phyloP scores from a whole-genome alignment of 2,888 invertebrate genomes.

The Automeris io region DNA sequence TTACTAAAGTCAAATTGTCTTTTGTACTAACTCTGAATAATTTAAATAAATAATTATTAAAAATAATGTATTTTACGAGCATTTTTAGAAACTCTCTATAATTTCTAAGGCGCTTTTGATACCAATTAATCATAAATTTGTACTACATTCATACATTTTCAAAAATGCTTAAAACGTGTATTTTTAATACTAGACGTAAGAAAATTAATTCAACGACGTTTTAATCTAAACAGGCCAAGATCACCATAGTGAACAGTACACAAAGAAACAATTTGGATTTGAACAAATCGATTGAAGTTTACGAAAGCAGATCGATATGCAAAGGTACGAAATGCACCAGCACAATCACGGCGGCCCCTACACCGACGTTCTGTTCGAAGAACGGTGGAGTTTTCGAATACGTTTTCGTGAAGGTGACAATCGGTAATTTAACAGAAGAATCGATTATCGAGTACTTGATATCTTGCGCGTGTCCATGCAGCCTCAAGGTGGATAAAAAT shows the following conservation, averaged over 20 bases:
- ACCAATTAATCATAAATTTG: too few species aligned
- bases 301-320: constrained; percentile 17
- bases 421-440: constrained; percentile 30
- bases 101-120: too few species aligned
- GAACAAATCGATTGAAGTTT: constrained; percentile 17
- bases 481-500: constrained; percentile 32
- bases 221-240: constrained; percentile 8
- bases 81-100: too few species aligned
- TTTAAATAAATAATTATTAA: too few species aligned
- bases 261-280: too few species aligned
- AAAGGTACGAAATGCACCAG: constrained; percentile 21
- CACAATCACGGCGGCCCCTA: constrained; percentile 23
- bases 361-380: constrained; percentile 35
- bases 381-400: constrained; percentile 29
- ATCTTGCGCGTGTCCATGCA: constrained; percentile 54
- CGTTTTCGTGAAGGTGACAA: constrained; percentile 28
- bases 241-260: constrained; percentile 31
- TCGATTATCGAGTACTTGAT: constrained; percentile 41
- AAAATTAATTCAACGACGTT: too few species aligned
- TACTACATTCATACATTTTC: too few species aligned
- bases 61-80: too few species aligned
- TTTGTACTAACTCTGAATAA: too few species aligned
- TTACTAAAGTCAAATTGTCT: too few species aligned
- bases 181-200: too few species aligned
- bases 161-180: too few species aligned